A percentile compares a stretch with the other conserved stretches of the same genome.
phyloP scores from a whole-genome alignment of 2,113 vertebrate species.

The Microtus pennsylvanicus region DNA sequence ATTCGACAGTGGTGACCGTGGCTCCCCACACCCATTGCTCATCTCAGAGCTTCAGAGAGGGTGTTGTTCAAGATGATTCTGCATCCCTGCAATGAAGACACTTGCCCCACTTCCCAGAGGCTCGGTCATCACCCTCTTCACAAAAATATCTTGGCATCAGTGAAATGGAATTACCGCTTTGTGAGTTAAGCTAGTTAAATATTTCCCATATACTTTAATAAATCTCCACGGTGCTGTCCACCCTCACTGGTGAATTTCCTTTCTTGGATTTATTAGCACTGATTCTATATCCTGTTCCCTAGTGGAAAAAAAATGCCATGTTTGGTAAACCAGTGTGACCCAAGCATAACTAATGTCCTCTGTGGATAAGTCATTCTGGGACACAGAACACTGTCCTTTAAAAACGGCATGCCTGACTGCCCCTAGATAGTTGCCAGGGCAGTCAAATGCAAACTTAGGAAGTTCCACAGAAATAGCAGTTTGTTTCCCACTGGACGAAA shows the following conservation, averaged over 20 bases:
- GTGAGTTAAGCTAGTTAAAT: not conserved
- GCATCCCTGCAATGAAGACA: not conserved
- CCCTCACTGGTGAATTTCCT: slow-evolving; percentile 26
- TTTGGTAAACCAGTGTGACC: slow-evolving; percentile 65
- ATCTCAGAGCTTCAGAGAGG: not conserved
- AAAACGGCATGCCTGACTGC: slow-evolving; percentile 25
- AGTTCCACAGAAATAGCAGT: not conserved
- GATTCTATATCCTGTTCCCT: slow-evolving; percentile 9
- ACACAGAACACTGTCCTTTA: slow-evolving; percentile 46
- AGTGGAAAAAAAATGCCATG: slow-evolving; percentile 63
- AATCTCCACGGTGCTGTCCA: not conserved
- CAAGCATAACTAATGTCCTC: slow-evolving; percentile 55
- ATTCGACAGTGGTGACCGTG: not conserved
- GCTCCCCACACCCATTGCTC: not conserved
- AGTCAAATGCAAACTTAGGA: not conserved
- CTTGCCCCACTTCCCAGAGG: not conserved
- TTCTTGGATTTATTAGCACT: slow-evolving; percentile 32
- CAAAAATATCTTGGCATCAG: not conserved
- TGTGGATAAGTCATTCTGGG: slow-evolving; percentile 13
- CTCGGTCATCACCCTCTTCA: not conserved
- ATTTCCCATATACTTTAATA: not conserved
- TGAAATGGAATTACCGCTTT: not conserved
- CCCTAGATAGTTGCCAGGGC: not conserved
- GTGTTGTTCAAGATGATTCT: not conserved
- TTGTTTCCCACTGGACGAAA: slow-evolving; percentile 8